Evolutionary conservation across 2,888 invertebrate genomes (phyloP).

Genomic region (Lithophane leautieri): DNA sequence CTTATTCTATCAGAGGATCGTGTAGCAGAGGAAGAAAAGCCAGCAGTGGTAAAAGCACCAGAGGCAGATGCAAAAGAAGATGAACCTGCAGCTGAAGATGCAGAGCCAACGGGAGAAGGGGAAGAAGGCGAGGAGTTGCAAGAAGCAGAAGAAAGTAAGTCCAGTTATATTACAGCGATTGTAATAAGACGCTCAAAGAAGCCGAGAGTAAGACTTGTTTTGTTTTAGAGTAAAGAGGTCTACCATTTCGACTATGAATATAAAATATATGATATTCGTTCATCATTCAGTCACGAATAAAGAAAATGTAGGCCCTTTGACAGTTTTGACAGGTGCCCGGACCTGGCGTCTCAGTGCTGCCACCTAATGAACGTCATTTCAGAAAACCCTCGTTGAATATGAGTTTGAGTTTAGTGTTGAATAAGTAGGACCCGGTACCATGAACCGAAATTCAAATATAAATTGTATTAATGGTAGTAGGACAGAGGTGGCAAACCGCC

Average conservation of each 20-base stretch:
- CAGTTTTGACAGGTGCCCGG: too few species aligned
- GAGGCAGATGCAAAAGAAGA: constrained; percentile 8
- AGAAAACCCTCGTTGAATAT: too few species aligned
- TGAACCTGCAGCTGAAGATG: constrained; percentile 34
- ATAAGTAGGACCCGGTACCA: too few species aligned
- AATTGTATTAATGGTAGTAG: background rate
- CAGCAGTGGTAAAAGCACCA: background rate
- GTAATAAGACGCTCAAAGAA: background rate
- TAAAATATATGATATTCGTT: too few species aligned
- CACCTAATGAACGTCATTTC: too few species aligned
- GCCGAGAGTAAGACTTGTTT: background rate
- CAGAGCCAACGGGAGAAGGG: constrained; percentile 62
- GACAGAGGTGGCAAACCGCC: too few species aligned
- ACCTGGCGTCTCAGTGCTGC: too few species aligned
- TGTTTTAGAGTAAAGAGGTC: too few species aligned
- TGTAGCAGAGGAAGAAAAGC: constrained; percentile 36
- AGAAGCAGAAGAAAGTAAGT: constrained; percentile 75
- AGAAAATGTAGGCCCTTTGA: too few species aligned
- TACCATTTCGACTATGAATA: too few species aligned
- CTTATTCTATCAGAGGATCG: constrained; percentile 30
- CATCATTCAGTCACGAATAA: too few species aligned
- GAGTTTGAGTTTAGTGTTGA: too few species aligned
- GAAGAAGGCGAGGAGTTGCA: constrained; percentile 72
- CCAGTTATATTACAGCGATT: background rate
- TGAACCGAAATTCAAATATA: background rate